Conservation (phyloP, 2,113 vertebrate species). For the Rostratula benghalensis region DNA sequence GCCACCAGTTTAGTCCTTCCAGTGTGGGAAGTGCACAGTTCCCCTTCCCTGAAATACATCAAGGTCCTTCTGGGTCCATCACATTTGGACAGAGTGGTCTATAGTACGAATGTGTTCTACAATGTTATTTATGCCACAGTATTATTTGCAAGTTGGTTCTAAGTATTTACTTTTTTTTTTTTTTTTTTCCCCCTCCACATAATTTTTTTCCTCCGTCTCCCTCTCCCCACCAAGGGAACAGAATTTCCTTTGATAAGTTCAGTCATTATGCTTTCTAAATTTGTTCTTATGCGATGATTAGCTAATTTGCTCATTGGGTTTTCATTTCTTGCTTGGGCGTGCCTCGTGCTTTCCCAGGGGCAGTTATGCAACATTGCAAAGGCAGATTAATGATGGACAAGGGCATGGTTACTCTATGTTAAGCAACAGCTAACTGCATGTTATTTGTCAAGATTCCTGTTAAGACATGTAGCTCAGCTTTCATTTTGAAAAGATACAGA, state of each 20-base stretch:
- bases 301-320: neutral
- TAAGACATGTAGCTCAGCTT: constrained; percentile 34
- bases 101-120: neutral
- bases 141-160: neutral
- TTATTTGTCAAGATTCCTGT: constrained; percentile 52
- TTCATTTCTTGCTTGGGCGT: constrained; percentile 16
- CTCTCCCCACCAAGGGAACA: neutral
- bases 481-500: constrained; percentile 15
- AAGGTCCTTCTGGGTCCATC: neutral
- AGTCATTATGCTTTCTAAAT: neutral
- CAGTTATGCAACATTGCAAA: constrained; percentile 12
- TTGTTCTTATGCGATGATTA: neutral
- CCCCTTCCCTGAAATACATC: neutral
- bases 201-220: neutral
- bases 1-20: neutral
- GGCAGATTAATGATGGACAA: constrained; percentile 42
- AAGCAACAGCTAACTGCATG: constrained; percentile 46
- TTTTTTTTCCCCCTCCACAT: neutral
- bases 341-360: neutral
- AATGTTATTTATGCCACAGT: neutral
- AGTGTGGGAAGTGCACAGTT: neutral
- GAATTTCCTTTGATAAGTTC: neutral
- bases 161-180: neutral
- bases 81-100: neutral
- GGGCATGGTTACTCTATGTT: constrained; percentile 18